A percentile compares a stretch with the other conserved stretches of the same genome.
phyloP scores from a whole-genome alignment of 2,888 invertebrate species.

The Synanthedon formicaeformis region DNA sequence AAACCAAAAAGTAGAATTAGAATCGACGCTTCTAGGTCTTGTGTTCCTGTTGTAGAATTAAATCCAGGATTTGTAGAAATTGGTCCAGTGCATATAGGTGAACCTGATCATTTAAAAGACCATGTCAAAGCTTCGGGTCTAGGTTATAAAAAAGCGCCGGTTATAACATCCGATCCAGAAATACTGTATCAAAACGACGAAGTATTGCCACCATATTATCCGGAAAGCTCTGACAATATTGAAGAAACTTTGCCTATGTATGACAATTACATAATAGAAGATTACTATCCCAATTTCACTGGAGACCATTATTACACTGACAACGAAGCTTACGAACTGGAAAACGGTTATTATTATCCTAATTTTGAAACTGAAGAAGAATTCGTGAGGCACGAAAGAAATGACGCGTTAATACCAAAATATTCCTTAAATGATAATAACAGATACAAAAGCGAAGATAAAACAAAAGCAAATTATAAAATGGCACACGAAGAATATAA shows the following conservation, averaged over 20 bases:
- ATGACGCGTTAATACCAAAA: background rate
- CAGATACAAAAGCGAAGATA: no score
- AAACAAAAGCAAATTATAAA: background rate
- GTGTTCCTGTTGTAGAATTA: background rate
- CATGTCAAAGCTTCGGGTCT: background rate
- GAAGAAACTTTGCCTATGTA: conserved; percentile 5
- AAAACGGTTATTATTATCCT: conserved; percentile 9
- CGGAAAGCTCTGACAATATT: background rate
- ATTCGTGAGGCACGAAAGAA: background rate
- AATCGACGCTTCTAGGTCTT: background rate
- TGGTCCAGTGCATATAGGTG: background rate
- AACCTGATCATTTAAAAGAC: background rate
- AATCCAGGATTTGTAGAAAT: background rate
- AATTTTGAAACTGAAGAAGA: background rate
- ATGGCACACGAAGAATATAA: conserved; percentile 10
- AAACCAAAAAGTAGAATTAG: background rate
- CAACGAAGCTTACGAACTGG: conserved; percentile 23
- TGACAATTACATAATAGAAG: conserved; percentile 27
- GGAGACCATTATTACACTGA: conserved; percentile 19
- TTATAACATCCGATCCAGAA: background rate
- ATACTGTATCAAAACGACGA: background rate
- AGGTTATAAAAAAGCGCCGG: background rate
- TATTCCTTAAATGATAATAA: background rate
- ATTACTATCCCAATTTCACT: conserved; percentile 50
- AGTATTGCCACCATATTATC: background rate